Conservation (phyloP, 1,140 invertebrate species). For the Himalopsyche phryganea region DNA sequence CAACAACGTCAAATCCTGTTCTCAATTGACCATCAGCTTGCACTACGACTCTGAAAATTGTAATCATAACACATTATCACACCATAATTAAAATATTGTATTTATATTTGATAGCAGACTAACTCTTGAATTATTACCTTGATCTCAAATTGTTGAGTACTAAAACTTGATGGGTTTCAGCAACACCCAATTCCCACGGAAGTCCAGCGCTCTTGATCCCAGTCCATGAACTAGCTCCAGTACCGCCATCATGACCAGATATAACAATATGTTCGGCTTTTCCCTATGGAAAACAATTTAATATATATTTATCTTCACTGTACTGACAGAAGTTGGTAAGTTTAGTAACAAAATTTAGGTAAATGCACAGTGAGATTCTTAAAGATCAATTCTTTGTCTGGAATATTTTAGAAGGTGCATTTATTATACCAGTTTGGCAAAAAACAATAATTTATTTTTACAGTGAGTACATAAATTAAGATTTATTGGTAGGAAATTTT, state of each 20-base stretch:
- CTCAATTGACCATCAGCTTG: slow-evolving; percentile 94
- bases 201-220: slow-evolving; percentile 93
- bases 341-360: neutral
- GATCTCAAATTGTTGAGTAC: slow-evolving; percentile 94
- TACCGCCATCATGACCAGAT: slow-evolving; percentile 97
- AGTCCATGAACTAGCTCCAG: slow-evolving; percentile 96
- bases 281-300: slow-evolving; percentile 56
- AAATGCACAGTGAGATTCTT: too few relatives aligned
- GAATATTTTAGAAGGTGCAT: too few relatives aligned
- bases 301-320: slow-evolving; percentile 15
- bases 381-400: too few relatives aligned
- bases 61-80: neutral
- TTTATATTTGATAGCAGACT: too few relatives aligned
- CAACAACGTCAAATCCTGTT: slow-evolving; percentile 94
- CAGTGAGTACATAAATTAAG: too few relatives aligned
- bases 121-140: slow-evolving; percentile 51
- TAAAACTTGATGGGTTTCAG: slow-evolving; percentile 96
- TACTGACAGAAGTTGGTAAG: too few relatives aligned
- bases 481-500: too few relatives aligned
- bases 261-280: slow-evolving; percentile 99
- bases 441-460: too few relatives aligned
- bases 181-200: slow-evolving; percentile 96
- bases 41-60: slow-evolving; percentile 71
- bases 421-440: too few relatives aligned
- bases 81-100: neutral